These are phyloP conservation scores for Stichodactyla mertensii DNA, from an alignment of 64 coral and sea anemone genomes.

Conservation along the genomic window DNA sequence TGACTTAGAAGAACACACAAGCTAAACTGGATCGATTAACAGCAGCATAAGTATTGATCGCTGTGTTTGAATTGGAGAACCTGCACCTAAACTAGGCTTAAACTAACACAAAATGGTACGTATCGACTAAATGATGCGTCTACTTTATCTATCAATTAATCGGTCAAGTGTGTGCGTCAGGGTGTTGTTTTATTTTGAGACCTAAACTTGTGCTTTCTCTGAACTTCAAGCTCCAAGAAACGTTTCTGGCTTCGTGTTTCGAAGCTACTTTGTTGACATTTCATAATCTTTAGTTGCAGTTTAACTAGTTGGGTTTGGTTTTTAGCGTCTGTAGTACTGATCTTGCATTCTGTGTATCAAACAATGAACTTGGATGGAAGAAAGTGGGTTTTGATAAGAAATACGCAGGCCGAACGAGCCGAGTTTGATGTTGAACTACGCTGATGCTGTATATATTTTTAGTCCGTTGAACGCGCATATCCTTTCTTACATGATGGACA, in stretches of 20 bases:
- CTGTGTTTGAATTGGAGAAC: not conserved
- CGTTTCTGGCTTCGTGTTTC: constrained; percentile 20
- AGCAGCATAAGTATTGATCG: not conserved
- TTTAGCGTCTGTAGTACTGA: not conserved
- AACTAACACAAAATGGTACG: constrained; percentile 19
- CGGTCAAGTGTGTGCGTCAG: not conserved
- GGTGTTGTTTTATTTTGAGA: not conserved
- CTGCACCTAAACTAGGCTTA: constrained; percentile 7
- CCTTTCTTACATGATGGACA: not conserved
- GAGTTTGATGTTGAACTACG: not conserved
- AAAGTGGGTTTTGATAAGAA: not conserved
- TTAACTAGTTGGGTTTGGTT: constrained; percentile 21
- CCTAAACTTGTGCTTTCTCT: not conserved
- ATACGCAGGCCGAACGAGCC: not conserved
- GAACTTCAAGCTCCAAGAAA: not conserved
- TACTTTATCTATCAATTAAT: not conserved
- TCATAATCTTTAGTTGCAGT: not conserved
- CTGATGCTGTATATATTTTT: not conserved
- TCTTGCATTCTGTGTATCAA: not conserved
- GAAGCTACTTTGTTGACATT: constrained; percentile 42
- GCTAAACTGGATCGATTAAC: not conserved
- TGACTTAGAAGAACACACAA: constrained; percentile 8
- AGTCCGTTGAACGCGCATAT: not conserved
- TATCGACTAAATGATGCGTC: not conserved
- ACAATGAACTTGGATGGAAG: not conserved